These are phyloP conservation scores for Crax fasciolata DNA, from an alignment of 2,797 vertebrate genomes.

Conservation along the genomic window DNA sequence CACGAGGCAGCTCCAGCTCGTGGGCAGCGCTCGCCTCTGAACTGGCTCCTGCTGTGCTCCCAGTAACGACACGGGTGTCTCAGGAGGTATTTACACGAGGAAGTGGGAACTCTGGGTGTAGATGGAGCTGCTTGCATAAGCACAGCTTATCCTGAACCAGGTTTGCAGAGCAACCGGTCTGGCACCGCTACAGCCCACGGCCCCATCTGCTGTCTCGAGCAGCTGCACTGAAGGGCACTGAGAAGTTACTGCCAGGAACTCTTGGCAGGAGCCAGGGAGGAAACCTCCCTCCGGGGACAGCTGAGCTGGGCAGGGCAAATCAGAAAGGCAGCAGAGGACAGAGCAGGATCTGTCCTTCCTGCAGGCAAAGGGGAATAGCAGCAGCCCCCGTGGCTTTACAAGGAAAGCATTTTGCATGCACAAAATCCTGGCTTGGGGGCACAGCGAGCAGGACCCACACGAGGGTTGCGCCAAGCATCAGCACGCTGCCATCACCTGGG, in stretches of 20 bases:
- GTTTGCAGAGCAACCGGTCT: constrained; percentile 41
- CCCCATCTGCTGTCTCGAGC: constrained; percentile 65
- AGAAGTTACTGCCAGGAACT: constrained; percentile 59
- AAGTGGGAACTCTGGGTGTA: background rate
- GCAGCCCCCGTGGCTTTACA: background rate
- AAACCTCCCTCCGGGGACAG: constrained; percentile 36
- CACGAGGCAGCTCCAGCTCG: background rate
- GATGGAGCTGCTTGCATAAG: background rate
- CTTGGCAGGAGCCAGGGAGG: constrained; percentile 43
- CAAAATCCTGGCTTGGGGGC: background rate
- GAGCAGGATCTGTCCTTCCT: constrained; percentile 9
- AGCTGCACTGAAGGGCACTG: constrained; percentile 64
- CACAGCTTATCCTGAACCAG: background rate
- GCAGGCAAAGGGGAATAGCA: background rate
- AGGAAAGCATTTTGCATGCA: background rate
- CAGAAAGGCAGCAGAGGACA: background rate
- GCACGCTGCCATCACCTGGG: rapidly evolving
- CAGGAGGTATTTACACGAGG: background rate
- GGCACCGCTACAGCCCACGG: constrained; percentile 51
- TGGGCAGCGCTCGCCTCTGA: background rate
- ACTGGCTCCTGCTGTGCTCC: background rate
- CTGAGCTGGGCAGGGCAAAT: constrained; percentile 30
- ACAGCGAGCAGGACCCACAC: background rate
- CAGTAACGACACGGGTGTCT: background rate
- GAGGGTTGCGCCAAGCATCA: background rate